Evolutionary conservation across 2,797 vertebrate genomes (phyloP).

Genomic region (Macropodus opercularis): DNA sequence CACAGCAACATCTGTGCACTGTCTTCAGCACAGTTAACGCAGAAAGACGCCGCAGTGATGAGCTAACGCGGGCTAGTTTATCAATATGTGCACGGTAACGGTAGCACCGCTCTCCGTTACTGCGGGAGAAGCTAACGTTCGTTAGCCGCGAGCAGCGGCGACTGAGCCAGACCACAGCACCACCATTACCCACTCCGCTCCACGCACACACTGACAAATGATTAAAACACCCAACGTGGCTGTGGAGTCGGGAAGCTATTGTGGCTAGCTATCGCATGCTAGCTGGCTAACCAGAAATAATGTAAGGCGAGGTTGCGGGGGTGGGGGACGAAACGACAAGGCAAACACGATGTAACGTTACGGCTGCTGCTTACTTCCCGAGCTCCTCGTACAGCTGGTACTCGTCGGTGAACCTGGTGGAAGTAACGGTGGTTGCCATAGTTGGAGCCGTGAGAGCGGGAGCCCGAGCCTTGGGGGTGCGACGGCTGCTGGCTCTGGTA

Average conservation of each 20-base stretch:
- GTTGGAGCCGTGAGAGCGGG: constrained; percentile 52
- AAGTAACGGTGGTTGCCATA: constrained; percentile 88
- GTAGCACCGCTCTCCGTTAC: constrained; percentile 23
- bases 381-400: constrained; percentile 98
- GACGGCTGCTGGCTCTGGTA: constrained; percentile 72
- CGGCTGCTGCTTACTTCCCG: constrained; percentile 91
- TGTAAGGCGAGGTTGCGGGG: constrained; percentile 70
- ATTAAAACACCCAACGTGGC: not conserved
- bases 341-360: constrained; percentile 65
- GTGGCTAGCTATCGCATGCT: constrained; percentile 33
- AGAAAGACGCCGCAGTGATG: constrained; percentile 47
- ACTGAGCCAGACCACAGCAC: constrained; percentile 43
- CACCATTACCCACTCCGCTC: constrained; percentile 7
- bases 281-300: constrained; percentile 59
- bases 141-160: constrained; percentile 53
- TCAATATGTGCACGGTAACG: constrained; percentile 55
- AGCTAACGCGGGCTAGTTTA: constrained; percentile 62
- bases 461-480: constrained; percentile 70
- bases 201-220: constrained; percentile 13
- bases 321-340: constrained; percentile 68
- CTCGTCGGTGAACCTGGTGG: constrained; percentile 96
- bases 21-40: constrained; percentile 33
- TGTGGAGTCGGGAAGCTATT: constrained; percentile 1
- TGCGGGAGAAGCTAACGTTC: constrained; percentile 41
- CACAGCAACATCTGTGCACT: constrained; percentile 15